These are phyloP conservation scores for Drosophila longiperda DNA, from an alignment of 2,888 invertebrate genomes.

Conservation along the genomic window DNA sequence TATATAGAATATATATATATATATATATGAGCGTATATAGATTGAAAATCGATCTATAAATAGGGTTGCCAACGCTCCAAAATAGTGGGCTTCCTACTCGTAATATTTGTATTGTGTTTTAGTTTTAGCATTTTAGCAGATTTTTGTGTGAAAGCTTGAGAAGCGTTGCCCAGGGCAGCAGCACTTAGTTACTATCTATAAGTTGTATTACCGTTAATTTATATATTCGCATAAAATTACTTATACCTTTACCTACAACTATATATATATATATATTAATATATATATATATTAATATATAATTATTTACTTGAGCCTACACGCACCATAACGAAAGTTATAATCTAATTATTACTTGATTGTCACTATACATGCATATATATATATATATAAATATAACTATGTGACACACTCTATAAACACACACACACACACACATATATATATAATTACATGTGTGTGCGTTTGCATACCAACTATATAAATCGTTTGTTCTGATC, in stretches of 20 bases:
- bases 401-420: conserved; percentile 1
- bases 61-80: neutral
- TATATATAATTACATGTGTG: neutral
- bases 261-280: neutral
- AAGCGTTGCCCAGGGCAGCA: conserved; percentile 47
- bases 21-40: neutral
- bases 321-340: conserved; percentile 26
- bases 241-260: conserved; percentile 14
- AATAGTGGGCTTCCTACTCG: conserved; percentile 1
- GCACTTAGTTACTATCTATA: conserved; percentile 31
- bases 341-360: conserved; percentile 4
- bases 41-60: neutral
- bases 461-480: conserved; percentile 26
- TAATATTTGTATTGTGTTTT: conserved; percentile 29
- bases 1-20: neutral
- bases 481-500: conserved; percentile 66
- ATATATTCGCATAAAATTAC: conserved; percentile 18
- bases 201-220: conserved; percentile 46
- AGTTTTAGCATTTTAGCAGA: conserved; percentile 2
- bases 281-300: neutral
- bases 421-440: neutral
- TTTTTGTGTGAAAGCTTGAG: conserved; percentile 38
- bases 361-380: neutral
- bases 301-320: neutral
- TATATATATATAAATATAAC: neutral